Evolutionary conservation across 2,113 vertebrate species (phyloP), one percentile per base, ranked within the genome.

Genomic region (Glaucomys volans): DNA sequence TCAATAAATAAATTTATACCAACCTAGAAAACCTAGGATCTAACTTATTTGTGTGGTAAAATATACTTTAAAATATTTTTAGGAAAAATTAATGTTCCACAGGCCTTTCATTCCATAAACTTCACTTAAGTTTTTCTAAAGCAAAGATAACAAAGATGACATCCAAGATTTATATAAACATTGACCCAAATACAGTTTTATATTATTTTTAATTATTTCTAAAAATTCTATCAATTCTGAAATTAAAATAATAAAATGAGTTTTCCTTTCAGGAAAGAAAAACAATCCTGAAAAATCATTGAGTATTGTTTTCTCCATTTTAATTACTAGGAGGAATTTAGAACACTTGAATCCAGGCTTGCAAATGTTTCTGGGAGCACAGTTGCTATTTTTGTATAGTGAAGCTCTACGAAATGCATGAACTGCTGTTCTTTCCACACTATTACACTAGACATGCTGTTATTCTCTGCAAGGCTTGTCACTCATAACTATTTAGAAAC

Each of bases 401-500:
- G 16, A 82, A 80, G 42, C 52, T 83, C 62, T 95, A 89, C 35
- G 89, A n/a, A 91, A 89, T 74, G 44, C 80, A 87, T 57, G 89
- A 81, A 71, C 35, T 77, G 10, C 32, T 57, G 9, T 93, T 85
- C 59, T 91, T 95, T 96, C 83, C 89, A 95, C 59, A 85, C 87
- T 91, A 75, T 94, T 89, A 87, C 76, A 80, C 88, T 44, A 84
- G 64, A 81, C 47, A 69, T 32, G 82, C 59, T 93, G 35, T 42
- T 89, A 72, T 81, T 96, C 83, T 95, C 76, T 76, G 76, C 64
- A 95, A 97, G 40, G 35, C 96, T 88, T 87, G 83, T 95, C 94
- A 95, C 47, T 97, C 83, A 20, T 28, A 72, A 93, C 83, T 95
- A 69, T 91, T 95, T 90, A 93, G 84, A 96, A 96, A 95, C 62